These are phyloP conservation scores for Antechinus stuartii DNA, from an alignment of 2,113 vertebrate species.

Conservation along the genomic window DNA sequence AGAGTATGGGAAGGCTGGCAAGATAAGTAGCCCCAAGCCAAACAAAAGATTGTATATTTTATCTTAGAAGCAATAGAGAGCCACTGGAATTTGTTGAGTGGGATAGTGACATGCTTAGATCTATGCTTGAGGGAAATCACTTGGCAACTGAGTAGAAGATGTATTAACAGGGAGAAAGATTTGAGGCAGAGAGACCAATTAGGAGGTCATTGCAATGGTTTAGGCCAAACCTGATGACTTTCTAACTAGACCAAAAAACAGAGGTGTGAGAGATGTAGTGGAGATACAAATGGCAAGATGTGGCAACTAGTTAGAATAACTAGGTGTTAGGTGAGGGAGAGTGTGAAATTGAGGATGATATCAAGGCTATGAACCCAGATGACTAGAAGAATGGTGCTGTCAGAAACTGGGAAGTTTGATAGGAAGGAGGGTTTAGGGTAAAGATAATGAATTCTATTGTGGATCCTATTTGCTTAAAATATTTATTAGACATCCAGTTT, in stretches of 20 bases:
- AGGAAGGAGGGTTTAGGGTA: neutral
- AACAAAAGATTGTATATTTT: neutral
- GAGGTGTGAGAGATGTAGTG: neutral
- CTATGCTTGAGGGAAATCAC: neutral
- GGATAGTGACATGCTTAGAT: neutral
- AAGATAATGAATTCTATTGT: neutral
- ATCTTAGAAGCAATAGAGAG: neutral
- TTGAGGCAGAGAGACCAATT: neutral
- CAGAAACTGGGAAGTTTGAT: neutral
- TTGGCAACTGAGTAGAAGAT: neutral
- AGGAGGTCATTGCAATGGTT: neutral
- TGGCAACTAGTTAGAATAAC: neutral
- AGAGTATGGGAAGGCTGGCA: neutral
- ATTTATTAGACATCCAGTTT: neutral
- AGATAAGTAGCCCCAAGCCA: neutral
- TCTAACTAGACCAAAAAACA: neutral
- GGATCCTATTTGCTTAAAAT: neutral
- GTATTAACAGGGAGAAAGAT: neutral
- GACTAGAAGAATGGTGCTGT: neutral
- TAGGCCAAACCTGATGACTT: neutral
- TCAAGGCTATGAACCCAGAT: neutral
- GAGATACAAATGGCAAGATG: neutral
- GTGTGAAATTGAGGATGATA: neutral
- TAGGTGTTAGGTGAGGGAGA: neutral
- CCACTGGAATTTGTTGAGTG: neutral